These are phyloP conservation scores for Melanchra persicariae DNA, from an alignment of 2,888 invertebrate genomes.

Conservation along the genomic window DNA sequence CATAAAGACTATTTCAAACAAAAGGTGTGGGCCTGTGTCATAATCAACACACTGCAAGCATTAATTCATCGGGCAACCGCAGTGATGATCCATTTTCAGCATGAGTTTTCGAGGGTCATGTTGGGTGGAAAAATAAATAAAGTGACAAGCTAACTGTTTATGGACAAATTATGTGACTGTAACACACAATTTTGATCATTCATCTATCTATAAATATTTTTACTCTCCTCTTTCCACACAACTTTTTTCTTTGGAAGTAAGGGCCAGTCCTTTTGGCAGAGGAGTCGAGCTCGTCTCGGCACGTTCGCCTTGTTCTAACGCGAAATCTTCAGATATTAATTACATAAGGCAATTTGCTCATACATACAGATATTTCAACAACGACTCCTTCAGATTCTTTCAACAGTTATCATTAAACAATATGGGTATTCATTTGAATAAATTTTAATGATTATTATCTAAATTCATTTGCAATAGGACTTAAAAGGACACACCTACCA, in stretches of 20 bases:
- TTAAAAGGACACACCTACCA: background rate
- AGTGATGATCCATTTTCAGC: background rate
- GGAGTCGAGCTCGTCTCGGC: too few relatives aligned
- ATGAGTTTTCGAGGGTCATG: background rate
- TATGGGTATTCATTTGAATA: slow-evolving; percentile 22
- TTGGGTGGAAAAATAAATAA: background rate
- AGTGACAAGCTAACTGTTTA: too few relatives aligned
- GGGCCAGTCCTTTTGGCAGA: too few relatives aligned
- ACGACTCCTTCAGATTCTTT: background rate
- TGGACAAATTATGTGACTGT: too few relatives aligned
- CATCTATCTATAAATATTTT: too few relatives aligned
- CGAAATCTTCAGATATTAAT: too few relatives aligned
- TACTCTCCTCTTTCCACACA: too few relatives aligned
- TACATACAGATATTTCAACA: background rate
- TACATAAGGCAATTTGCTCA: background rate
- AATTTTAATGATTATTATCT: slow-evolving; percentile 13
- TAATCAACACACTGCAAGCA: background rate
- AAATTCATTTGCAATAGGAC: background rate
- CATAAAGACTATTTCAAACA: background rate
- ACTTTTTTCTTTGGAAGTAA: too few relatives aligned
- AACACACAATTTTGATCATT: too few relatives aligned
- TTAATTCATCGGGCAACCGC: background rate
- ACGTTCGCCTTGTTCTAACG: background rate
- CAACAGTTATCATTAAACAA: background rate
- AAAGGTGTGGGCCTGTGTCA: background rate